These are phyloP conservation scores for Noctua janthe DNA, from an alignment of 2,888 invertebrate species.

Conservation along the genomic window DNA sequence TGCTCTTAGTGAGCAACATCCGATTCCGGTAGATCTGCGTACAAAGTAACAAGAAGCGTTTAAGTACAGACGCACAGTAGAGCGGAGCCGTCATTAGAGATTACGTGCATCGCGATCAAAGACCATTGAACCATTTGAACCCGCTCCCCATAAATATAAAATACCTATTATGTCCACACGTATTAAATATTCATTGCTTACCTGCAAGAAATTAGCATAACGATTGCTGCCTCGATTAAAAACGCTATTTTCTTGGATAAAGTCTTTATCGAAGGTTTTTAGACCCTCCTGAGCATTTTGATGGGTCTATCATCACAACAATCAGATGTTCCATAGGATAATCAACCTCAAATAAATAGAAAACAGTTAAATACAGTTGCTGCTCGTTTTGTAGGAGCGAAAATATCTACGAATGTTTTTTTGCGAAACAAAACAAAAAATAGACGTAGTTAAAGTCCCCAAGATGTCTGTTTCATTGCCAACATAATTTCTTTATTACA, in stretches of 20 bases:
- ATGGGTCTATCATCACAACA: constrained; percentile 12
- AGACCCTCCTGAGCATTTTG: constrained; percentile 7
- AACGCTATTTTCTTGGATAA: constrained; percentile 39
- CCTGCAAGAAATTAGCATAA: constrained; percentile 78
- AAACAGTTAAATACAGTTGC: constrained; percentile 37
- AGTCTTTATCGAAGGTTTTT: constrained; percentile 35
- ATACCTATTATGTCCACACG: constrained; percentile 74
- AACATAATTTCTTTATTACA: constrained; percentile 63
- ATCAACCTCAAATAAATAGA: constrained; percentile 37
- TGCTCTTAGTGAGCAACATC: constrained; percentile 49
- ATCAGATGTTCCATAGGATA: background rate
- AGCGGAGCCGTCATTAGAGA: constrained; percentile 56
- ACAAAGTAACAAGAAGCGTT: constrained; percentile 49
- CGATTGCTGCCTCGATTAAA: constrained; percentile 64
- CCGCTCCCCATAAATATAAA: constrained; percentile 79
- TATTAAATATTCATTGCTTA: constrained; percentile 79
- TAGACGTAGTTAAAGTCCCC: constrained; percentile 53
- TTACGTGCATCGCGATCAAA: constrained; percentile 73
- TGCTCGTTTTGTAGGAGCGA: constrained; percentile 41
- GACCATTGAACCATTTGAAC: constrained; percentile 77
- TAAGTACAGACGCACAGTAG: constrained; percentile 26
- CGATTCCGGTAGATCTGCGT: constrained; percentile 59
- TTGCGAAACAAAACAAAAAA: constrained; percentile 50
- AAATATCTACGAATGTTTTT: constrained; percentile 53
- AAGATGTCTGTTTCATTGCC: constrained; percentile 62